Evolutionary conservation across 2,888 invertebrate genomes (phyloP).

Genomic region (Stratiomys singularior): DNA sequence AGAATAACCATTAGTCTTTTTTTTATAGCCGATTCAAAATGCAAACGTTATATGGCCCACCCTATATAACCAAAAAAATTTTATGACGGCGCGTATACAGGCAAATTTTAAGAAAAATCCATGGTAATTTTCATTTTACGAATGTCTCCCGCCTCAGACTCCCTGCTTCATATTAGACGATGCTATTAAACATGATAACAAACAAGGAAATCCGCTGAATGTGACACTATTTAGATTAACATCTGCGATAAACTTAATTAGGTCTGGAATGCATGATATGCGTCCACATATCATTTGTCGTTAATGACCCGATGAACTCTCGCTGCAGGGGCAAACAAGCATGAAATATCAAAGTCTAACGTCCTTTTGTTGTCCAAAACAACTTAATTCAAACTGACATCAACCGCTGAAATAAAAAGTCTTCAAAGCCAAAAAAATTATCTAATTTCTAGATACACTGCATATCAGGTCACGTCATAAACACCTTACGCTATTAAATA

Average conservation of each 20-base stretch:
- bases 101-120: too few species aligned
- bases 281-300: neutral
- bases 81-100: too few species aligned
- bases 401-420: neutral
- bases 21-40: too few species aligned
- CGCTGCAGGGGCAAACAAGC: neutral
- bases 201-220: neutral
- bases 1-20: too few species aligned
- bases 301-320: neutral
- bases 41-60: too few species aligned
- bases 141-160: too few species aligned
- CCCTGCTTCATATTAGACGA: neutral
- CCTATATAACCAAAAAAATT: too few species aligned
- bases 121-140: too few species aligned
- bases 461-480: slow-evolving; percentile 33
- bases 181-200: neutral
- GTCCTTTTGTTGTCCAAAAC: slow-evolving; percentile 1
- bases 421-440: neutral
- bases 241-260: slow-evolving; percentile 39
- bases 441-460: too few species aligned
- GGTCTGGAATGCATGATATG: neutral
- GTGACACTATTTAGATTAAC: slow-evolving; percentile 20
- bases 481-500: slow-evolving; percentile 38
- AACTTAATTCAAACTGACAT: slow-evolving; percentile 40
- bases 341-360: neutral